Conservation (phyloP, 2,797 vertebrate species). For the Harpagifer antarcticus region DNA sequence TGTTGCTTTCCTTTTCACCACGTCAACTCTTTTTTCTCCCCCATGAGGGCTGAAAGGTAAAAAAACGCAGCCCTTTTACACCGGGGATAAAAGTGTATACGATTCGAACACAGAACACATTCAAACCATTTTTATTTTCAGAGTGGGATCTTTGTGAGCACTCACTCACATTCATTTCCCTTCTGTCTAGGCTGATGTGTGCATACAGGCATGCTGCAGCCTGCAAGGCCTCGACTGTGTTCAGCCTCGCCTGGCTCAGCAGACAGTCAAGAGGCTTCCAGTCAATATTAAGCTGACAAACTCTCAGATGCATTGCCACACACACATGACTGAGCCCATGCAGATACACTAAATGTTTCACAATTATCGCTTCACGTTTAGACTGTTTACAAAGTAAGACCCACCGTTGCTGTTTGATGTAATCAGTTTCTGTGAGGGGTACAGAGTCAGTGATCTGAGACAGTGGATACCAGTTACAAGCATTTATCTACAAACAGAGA, state of each 20-base stretch:
- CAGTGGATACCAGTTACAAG: slow-evolving; percentile 19
- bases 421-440: background rate
- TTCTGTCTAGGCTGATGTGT: background rate
- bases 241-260: slow-evolving; percentile 55
- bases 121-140: slow-evolving; percentile 10
- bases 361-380: slow-evolving; percentile 27
- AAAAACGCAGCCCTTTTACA: slow-evolving; percentile 34
- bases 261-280: slow-evolving; percentile 51
- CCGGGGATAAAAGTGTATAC: slow-evolving; percentile 9
- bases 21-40: slow-evolving; percentile 43
- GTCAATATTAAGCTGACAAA: slow-evolving; percentile 54
- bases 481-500: slow-evolving; percentile 6
- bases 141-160: slow-evolving; percentile 14
- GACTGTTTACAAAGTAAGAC: slow-evolving; percentile 13
- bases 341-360: slow-evolving; percentile 23
- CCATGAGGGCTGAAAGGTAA: slow-evolving; percentile 49
- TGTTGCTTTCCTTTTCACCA: slow-evolving; percentile 50
- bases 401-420: slow-evolving; percentile 25
- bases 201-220: slow-evolving; percentile 66
- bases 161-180: slow-evolving; percentile 20
- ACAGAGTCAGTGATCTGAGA: slow-evolving; percentile 24
- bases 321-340: background rate
- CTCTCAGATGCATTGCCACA: slow-evolving; percentile 35
- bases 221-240: slow-evolving; percentile 42
- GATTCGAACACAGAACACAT: background rate